Conservation (phyloP, 2,797 vertebrate genomes). For the Chaetophractus vellerosus region DNA sequence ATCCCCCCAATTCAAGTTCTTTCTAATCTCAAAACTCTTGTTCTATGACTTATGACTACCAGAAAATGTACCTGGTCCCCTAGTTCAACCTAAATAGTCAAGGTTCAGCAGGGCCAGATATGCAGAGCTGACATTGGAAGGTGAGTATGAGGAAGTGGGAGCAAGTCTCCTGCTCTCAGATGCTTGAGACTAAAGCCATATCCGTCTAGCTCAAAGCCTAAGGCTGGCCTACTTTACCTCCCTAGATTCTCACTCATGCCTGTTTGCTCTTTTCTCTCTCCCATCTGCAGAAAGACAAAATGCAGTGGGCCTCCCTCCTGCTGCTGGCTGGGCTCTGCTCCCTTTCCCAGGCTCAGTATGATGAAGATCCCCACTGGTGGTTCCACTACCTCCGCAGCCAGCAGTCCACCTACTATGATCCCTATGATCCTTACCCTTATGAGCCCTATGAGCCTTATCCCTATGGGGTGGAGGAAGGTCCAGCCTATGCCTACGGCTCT, state of each 20-base stretch:
- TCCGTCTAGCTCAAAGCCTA: not conserved
- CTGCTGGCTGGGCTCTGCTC: slow-evolving; percentile 88
- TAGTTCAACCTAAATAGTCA: not conserved
- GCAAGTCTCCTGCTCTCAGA: not conserved
- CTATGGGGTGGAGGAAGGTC: slow-evolving; percentile 88
- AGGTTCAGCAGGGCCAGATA: not conserved
- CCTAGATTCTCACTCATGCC: not conserved
- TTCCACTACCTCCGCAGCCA: slow-evolving; percentile 91
- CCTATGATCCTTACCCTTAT: slow-evolving; percentile 89
- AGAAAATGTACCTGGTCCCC: not conserved
- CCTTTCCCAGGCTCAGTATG: slow-evolving; percentile 89
- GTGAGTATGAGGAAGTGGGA: not conserved
- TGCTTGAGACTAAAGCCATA: not conserved
- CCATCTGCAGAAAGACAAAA: slow-evolving; percentile 84
- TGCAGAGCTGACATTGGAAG: not conserved
- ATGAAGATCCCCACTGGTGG: slow-evolving; percentile 93
- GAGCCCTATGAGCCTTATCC: slow-evolving; percentile 89
- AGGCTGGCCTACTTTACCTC: not conserved
- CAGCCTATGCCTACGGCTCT: slow-evolving; percentile 86
- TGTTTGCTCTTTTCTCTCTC: slow-evolving; percentile 48
- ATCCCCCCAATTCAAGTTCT: not conserved
- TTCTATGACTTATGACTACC: not conserved
- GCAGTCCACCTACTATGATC: slow-evolving; percentile 88
- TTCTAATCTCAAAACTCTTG: not conserved
- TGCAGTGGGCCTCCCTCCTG: slow-evolving; percentile 91